Base-by-base conservation (phyloP, 2,888 invertebrate genomes). In the Drosophila tanythrix region DNA sequence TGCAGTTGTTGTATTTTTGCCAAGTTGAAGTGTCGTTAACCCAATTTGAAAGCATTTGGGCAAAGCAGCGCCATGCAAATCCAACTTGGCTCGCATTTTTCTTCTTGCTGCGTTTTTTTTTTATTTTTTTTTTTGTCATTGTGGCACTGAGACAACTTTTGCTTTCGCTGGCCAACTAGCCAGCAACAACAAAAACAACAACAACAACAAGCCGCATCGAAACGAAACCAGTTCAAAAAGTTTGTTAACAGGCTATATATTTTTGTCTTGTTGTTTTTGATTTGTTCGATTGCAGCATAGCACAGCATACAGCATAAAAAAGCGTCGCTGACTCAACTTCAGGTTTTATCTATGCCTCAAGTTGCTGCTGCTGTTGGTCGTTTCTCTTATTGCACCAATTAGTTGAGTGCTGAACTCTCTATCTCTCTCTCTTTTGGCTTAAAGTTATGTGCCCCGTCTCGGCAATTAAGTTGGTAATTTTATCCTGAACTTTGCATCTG, bases 11-110 rank as follows among this genome's bases (percentile, higher is more conserved):
- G 61, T 62, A 21, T 55, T 46, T 61, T 48, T 29, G 70, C 73
- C 63, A 74, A 88, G 89, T 83, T 90, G 81, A 83, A 87, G 90
- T 89, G 89, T 91, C 89, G 90, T 90, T 89, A 91, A 91, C 89
- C 89, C 90, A 89, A 89, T 89, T 88, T 89, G 89, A 81, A 79
- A 90, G 90, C 83, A 79, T 85, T 85, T 90, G 87, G 90, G 65
- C 83, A 86, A 74, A 25, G 25, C 46, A 46, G 75, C 72, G 73
- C 73, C 83, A 86, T 86, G 76, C 81, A 90, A 86, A 82, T 90
- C 86, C 81, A 78, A 70, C 65, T 74, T 60, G 64, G 52, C 70
- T 82, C 31, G 35, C 65, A 52, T 64, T 31, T 36, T 59, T 55
- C 38, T 71, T 52, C 58, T 58, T 18, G 40, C 18, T 62, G 56